Evolutionary conservation across 2,113 vertebrate genomes (phyloP).

Genomic region (Piaya cayana): DNA sequence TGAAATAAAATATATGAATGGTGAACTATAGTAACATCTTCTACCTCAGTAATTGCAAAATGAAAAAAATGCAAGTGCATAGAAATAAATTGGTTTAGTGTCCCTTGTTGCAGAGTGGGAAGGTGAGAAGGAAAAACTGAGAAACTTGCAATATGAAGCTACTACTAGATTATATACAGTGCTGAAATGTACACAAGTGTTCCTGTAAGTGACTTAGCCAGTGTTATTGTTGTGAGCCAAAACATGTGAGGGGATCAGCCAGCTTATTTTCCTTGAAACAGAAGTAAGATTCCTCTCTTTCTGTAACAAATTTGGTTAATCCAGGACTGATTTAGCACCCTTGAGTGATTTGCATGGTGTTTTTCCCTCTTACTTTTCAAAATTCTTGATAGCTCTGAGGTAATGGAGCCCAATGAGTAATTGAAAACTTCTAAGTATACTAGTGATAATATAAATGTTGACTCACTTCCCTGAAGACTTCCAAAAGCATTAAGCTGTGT

Average conservation of each 20-base stretch:
- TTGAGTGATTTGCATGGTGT: not conserved
- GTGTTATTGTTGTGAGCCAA: not conserved
- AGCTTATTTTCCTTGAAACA: not conserved
- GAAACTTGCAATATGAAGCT: not conserved
- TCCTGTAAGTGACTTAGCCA: not conserved
- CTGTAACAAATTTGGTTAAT: not conserved
- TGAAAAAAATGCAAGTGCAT: not conserved
- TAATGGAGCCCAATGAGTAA: not conserved
- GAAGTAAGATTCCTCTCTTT: not conserved
- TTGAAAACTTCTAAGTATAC: not conserved
- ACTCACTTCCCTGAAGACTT: not conserved
- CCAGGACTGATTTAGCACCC: rapidly evolving
- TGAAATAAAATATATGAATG: not conserved
- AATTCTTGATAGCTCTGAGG: not conserved
- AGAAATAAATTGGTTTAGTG: not conserved
- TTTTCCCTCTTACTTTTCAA: not conserved
- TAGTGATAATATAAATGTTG: not conserved
- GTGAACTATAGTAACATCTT: not conserved
- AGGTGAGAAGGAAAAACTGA: not conserved
- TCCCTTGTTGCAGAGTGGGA: not conserved
- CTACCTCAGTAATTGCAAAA: not conserved
- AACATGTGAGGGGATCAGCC: not conserved
- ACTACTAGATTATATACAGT: not conserved
- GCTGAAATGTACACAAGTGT: not conserved
- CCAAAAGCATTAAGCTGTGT: not conserved